Base-by-base conservation (phyloP, 2,888 invertebrate species). In the Nephrotoma flavescens region DNA sequence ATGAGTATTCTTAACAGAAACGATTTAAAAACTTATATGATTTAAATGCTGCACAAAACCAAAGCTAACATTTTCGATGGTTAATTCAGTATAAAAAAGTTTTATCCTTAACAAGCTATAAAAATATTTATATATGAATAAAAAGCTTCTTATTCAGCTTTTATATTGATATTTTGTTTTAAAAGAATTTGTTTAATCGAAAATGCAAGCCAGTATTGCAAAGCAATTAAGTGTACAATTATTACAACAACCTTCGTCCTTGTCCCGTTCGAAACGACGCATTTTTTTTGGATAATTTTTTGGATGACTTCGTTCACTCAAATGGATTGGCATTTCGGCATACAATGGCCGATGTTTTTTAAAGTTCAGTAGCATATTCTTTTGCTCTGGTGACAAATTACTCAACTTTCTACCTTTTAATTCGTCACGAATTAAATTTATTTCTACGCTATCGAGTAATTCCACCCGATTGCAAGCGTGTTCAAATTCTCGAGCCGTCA, bases 271-370 rank as follows among this genome's bases (percentile, higher is more conserved):
- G 86, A 90, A 89, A 4, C 89, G 89, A 6, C 92, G 89, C 92
- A 92, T 92, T 89, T 91, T 91, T 88, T 91, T 91, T 11, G 91
- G 90, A 88, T 92, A 92, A 87, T 91, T 92, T 88, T 91, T 91
- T 0, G 91, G 91, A 88, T 90, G 90, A 87, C 90, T 91, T 11
- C 92, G 90, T 88, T 91, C 91, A 87, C 92, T 92, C 44, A 92
- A 89, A 88, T 92, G 89, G 87, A 92, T 91, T 44, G 92, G 92
- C 90, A 92, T 91, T 88, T 90, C 89, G 83, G 92, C 90, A 87
- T 91, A 92, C 87, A 90, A 90, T 41, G 92, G 91, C 41, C 92
- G 89, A 31, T 90, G 89, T 11, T 90, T 90, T 42, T 90, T 90
- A 87, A 92, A 92, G 87, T 90, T 90, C 42, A 91, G 91, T 87